Percentiles rank a stretch among this genome's conserved stretches.
phyloP scores from a whole-genome alignment of 2,888 invertebrate species.

The Argyresthia albistria region DNA sequence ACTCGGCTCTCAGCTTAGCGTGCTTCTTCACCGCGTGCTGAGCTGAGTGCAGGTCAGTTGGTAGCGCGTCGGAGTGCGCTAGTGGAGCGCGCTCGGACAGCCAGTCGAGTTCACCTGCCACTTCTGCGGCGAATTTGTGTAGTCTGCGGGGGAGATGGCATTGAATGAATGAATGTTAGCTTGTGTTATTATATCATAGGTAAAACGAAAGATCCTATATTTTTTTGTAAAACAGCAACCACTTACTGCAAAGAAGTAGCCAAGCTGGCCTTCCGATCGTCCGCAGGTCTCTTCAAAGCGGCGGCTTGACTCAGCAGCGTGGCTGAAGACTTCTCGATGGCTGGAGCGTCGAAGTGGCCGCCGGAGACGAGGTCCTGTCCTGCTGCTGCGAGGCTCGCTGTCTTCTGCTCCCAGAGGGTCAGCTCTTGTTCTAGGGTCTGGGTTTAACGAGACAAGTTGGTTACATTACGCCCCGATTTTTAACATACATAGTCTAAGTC shows the following conservation, averaged over 20 bases:
- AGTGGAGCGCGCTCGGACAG: constrained; percentile 90
- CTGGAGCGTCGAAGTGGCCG: constrained; percentile 94
- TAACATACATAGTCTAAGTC: too few species aligned
- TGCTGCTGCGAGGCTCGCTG: constrained; percentile 81
- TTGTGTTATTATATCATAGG: too few species aligned
- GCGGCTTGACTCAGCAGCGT: constrained; percentile 80
- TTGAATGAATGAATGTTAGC: too few species aligned
- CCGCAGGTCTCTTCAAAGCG: constrained; percentile 81
- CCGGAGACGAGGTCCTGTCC: constrained; percentile 93
- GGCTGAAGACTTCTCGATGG: constrained; percentile 85
- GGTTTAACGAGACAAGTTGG: neutral
- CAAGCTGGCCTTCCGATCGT: constrained; percentile 79
- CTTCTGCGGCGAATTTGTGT: constrained; percentile 95
- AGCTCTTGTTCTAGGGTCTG: constrained; percentile 88
- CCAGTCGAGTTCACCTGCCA: constrained; percentile 96
- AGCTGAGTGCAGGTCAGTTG: constrained; percentile 92
- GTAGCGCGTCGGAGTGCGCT: constrained; percentile 82
- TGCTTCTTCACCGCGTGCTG: constrained; percentile 94
- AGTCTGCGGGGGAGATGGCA: constrained; percentile 56
- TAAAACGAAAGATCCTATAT: too few species aligned
- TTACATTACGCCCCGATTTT: too few species aligned
- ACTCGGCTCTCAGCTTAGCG: constrained; percentile 92
- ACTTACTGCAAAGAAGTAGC: constrained; percentile 68
- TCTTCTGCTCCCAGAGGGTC: constrained; percentile 84
- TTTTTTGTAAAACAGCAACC: too few species aligned